Evolutionary conservation across 2,888 invertebrate species (phyloP).

Genomic region (Lasioglossum figueresi): DNA sequence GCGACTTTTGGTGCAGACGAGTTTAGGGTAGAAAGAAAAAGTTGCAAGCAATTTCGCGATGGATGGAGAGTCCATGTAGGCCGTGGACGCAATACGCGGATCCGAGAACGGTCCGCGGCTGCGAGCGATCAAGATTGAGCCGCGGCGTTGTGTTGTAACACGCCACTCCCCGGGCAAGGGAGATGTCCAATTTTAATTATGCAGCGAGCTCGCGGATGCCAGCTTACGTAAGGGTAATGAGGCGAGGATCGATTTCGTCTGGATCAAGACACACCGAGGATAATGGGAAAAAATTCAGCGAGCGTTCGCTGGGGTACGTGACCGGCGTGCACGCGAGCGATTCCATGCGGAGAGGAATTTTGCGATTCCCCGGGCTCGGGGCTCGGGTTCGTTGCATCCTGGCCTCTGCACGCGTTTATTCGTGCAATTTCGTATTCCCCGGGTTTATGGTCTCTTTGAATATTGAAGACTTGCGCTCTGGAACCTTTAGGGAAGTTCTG

Average conservation of each 20-base stretch:
- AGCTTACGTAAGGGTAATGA: constrained; percentile 62
- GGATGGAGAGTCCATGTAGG: neutral
- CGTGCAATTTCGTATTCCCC: constrained; percentile 17
- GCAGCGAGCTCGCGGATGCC: constrained; percentile 12
- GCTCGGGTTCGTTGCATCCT: constrained; percentile 14
- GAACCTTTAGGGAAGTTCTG: neutral
- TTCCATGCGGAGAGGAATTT: constrained; percentile 16
- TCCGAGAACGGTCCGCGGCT: neutral
- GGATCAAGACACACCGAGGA: constrained; percentile 32
- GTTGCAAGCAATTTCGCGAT: neutral
- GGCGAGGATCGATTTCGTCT: constrained; percentile 53
- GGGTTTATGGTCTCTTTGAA: constrained; percentile 10
- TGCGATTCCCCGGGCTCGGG: constrained; percentile 5
- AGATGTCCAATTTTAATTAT: constrained; percentile 65
- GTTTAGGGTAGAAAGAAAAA: neutral
- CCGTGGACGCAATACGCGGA: neutral
- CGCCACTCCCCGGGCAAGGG: constrained; percentile 24
- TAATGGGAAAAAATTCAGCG: constrained; percentile 30
- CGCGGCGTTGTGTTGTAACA: constrained; percentile 50
- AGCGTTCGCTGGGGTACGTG: constrained; percentile 26
- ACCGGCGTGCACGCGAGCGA: neutral
- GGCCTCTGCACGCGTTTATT: constrained; percentile 11
- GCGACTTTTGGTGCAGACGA: neutral
- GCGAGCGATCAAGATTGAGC: constrained; percentile 44
- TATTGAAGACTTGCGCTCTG: constrained; percentile 2